Evolutionary conservation across 2,797 vertebrate genomes (phyloP), one percentile per base, ranked within the genome.

Genomic region (Florisuga fusca): DNA sequence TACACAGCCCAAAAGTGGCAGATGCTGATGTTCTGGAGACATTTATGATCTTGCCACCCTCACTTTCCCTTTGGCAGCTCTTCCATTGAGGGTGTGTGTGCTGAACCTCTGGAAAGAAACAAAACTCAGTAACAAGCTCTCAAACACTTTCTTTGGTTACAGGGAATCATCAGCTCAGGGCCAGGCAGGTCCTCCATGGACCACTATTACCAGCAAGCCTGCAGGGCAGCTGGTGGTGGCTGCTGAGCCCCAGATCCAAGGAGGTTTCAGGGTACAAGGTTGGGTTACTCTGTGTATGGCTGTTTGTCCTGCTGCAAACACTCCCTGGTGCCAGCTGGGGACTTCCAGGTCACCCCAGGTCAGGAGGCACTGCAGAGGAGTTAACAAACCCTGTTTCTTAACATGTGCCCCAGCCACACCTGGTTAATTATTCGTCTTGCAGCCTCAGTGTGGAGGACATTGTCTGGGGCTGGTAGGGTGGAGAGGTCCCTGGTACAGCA

Each of bases 261-360:
- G 7, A 33, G n/a, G 53, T 53, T 87, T 67, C 5, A 1, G 31
- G 31, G 36, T 48, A 25, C 1, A 1, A 21, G 34, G 20, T 20
- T 79, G 55, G 7, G 4, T 2, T 14, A 23, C n/a, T 53, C 8
- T 15, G 12, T 7, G 12, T 38, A 2, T 78, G 43, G 15, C n/a
- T 53, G 26, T 57, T 53, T 71, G 23, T 34, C 36, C 66, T 46
- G 21, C 51, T 67, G 51, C 38, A 46, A 66, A 76, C 43, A 76
- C 29, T 54, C 10, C 54, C n/a, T 48, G 53, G 0, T 0, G 2
- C 20, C 7, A 25, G 14, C 8, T 51, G 38, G 59, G 53, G 41
- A 16, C 22, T 90, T 82, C 48, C 2, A 1, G 53, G 51, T 23
- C 51, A 61, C 27, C 36, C 12, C 18, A 5, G 25, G 59, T 68